Percentiles rank a stretch among this genome's conserved stretches.
Evolutionary conservation across 2,797 vertebrate species (phyloP).

Genomic region (Platyrinchus mystaceus): DNA sequence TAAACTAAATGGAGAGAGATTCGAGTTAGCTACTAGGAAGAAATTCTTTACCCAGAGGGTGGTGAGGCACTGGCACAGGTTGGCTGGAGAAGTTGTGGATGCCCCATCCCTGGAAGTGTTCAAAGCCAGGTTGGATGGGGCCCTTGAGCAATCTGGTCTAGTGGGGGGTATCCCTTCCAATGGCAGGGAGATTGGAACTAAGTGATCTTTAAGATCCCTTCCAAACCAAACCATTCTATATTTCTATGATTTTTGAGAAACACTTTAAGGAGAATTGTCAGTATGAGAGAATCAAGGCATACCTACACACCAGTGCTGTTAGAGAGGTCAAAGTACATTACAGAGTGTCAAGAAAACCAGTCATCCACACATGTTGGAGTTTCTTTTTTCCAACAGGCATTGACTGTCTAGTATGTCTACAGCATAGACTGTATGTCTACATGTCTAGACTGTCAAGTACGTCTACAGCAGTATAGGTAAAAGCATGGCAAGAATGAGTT

Average conservation of each 20-base stretch:
- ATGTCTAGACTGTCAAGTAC: too few relatives aligned
- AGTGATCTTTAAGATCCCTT: background rate
- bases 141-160: background rate
- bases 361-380: accelerated
- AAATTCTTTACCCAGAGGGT: background rate
- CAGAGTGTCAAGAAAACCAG: background rate
- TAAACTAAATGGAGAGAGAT: background rate
- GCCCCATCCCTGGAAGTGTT: too few relatives aligned
- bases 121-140: background rate
- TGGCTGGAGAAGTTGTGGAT: accelerated
- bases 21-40: background rate
- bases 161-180: background rate
- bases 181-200: background rate
- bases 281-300: background rate
- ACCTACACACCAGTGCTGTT: background rate
- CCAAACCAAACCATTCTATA: background rate
- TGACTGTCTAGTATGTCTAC: background rate
- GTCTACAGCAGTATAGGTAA: background rate
- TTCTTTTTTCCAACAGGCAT: background rate
- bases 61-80: background rate
- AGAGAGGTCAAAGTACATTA: background rate
- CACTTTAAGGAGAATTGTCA: background rate
- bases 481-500: background rate
- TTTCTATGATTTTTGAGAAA: background rate
- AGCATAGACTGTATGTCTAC: too few relatives aligned